Percentiles rank a stretch among this genome's conserved stretches.
These are phyloP conservation scores for Ochotona curzoniae DNA, from an alignment of 2,113 vertebrate species.

Conservation along the genomic window DNA sequence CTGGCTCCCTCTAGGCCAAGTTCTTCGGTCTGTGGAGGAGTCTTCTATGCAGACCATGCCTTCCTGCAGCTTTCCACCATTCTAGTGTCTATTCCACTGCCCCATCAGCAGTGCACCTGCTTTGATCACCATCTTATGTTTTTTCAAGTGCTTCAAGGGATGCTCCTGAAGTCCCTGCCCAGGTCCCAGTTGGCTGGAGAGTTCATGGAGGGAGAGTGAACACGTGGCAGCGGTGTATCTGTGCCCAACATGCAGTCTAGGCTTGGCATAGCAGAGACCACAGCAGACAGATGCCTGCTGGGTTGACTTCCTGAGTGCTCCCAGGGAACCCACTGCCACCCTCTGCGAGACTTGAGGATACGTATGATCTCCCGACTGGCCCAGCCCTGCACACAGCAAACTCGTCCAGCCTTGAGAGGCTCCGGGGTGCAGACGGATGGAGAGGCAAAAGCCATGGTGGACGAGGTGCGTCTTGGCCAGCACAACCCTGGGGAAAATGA, in stretches of 20 bases:
- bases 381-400: too few relatives aligned
- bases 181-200: neutral
- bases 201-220: neutral
- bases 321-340: neutral
- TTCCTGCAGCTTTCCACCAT: neutral
- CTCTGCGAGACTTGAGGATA: neutral
- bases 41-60: accelerated
- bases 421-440: too few relatives aligned
- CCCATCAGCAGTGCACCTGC: neutral
- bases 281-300: accelerated
- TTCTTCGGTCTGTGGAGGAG: neutral
- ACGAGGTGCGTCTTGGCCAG: neutral
- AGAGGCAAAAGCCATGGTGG: too few relatives aligned
- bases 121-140: too few relatives aligned
- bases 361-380: neutral
- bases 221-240: too few relatives aligned
- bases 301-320: neutral
- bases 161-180: neutral
- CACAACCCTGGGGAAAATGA: too few relatives aligned
- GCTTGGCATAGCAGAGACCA: neutral
- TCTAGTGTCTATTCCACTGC: accelerated
- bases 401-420: neutral
- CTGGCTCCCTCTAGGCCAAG: too few relatives aligned
- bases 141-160: too few relatives aligned
- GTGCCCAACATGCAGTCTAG: neutral